These are phyloP conservation scores for Botia kubotai DNA, from an alignment of 2,797 vertebrate genomes.

Conservation along the genomic window DNA sequence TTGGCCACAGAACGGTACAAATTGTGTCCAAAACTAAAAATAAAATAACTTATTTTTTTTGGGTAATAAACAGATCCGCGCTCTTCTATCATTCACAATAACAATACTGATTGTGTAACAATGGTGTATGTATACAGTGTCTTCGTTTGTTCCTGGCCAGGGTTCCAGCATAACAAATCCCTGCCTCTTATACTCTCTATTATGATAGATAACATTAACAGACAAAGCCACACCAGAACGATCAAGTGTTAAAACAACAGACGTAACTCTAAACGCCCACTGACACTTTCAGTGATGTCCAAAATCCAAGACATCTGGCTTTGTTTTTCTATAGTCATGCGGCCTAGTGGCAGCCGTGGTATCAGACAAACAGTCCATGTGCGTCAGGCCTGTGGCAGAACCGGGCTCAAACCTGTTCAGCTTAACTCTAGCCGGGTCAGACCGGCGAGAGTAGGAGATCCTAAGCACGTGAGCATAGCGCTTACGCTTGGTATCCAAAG, in stretches of 20 bases:
- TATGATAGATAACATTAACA: constrained; percentile 30
- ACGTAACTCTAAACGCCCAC: background rate
- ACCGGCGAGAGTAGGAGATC: constrained; percentile 33
- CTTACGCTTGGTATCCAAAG: constrained; percentile 70
- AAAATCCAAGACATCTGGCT: constrained; percentile 46
- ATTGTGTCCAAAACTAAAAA: background rate
- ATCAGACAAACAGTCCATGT: background rate
- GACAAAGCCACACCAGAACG: constrained; percentile 33
- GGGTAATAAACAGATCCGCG: background rate
- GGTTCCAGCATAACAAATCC: constrained; percentile 39
- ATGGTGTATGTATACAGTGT: background rate
- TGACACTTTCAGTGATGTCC: background rate
- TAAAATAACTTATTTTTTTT: background rate
- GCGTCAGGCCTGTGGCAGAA: constrained; percentile 54
- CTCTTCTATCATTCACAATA: background rate
- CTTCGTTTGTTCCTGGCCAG: constrained; percentile 44
- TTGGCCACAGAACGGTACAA: background rate
- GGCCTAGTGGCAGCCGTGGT: background rate
- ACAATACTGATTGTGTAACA: constrained; percentile 29
- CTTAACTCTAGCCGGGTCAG: constrained; percentile 65
- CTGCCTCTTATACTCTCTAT: background rate
- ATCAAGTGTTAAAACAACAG: constrained; percentile 38
- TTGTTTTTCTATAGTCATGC: constrained; percentile 29
- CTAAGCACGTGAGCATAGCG: constrained; percentile 58
- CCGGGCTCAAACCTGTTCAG: constrained; percentile 71